A percentile compares a stretch with the other conserved stretches of the same genome.
phyloP scores from a whole-genome alignment of 2,113 vertebrate species.

The Zosterops pallidus region DNA sequence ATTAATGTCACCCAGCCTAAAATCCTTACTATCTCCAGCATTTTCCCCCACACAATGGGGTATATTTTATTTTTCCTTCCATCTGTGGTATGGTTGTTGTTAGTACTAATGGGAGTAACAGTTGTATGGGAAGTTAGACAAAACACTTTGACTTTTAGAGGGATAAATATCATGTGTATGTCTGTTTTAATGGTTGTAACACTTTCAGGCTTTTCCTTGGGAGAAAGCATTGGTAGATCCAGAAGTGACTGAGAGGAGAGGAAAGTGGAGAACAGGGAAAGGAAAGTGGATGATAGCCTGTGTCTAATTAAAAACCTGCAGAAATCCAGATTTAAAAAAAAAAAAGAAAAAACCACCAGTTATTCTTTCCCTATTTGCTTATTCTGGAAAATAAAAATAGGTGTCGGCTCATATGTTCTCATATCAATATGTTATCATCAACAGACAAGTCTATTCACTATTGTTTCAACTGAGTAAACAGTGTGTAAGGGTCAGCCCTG shows the following conservation, averaged over 20 bases:
- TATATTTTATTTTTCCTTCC: neutral
- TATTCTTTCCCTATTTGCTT: constrained; percentile 53
- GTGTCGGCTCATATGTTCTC: constrained; percentile 70
- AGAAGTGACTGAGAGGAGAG: neutral
- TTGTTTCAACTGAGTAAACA: constrained; percentile 86
- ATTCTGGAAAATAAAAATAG: constrained; percentile 70
- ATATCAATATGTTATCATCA: constrained; percentile 80
- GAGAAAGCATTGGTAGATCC: neutral
- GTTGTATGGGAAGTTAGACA: neutral
- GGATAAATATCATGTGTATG: neutral
- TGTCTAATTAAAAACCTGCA: neutral
- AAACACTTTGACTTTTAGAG: neutral
- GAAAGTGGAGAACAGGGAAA: neutral
- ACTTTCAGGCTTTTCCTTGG: neutral
- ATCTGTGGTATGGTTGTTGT: neutral
- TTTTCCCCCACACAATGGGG: neutral
- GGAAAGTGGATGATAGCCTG: neutral
- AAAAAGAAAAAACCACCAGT: neutral
- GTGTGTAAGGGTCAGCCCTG: constrained; percentile 81
- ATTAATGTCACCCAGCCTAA: neutral
- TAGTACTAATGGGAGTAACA: neutral
- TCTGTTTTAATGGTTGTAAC: neutral
- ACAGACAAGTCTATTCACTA: constrained; percentile 76
- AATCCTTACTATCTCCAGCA: neutral
- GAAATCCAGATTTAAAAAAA: neutral